Conservation (phyloP, 2,888 invertebrate genomes). For the Caenorhabditis virilis region DNA sequence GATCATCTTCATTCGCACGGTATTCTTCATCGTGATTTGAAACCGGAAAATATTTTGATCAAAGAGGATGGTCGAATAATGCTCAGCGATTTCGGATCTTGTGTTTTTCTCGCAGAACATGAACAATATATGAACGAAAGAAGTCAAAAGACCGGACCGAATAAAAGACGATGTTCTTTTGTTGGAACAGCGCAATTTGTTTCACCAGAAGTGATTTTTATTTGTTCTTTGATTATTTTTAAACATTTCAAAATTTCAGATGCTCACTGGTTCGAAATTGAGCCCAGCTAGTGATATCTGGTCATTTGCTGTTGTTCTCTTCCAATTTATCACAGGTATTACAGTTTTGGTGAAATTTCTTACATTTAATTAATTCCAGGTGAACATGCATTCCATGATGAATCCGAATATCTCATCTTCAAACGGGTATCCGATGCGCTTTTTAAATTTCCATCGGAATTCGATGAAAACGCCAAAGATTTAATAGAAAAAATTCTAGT, state of each 20-base stretch:
- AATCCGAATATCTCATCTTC: conserved; percentile 91
- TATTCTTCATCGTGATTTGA: conserved; percentile 64
- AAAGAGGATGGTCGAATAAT: conserved; percentile 95
- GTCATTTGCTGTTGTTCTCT: conserved; percentile 47
- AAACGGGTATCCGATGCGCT: conserved; percentile 89
- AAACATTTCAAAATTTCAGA: conserved; percentile 20
- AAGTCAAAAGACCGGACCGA: not conserved
- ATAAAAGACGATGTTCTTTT: conserved; percentile 73
- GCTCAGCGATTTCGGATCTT: conserved; percentile 95
- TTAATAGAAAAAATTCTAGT: conserved; percentile 85
- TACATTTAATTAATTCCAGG: conserved; percentile 38
- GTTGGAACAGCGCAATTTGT: conserved; percentile 99
- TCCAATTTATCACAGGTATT: conserved; percentile 42
- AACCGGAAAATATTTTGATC: conserved; percentile 86
- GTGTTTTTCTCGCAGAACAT: conserved; percentile 71
- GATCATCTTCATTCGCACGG: conserved; percentile 56
- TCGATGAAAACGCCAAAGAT: conserved; percentile 83
- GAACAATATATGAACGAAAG: conserved; percentile 9
- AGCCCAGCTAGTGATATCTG: conserved; percentile 49
- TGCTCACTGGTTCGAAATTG: conserved; percentile 32
- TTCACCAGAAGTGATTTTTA: conserved; percentile 82
- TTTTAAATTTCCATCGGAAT: conserved; percentile 89
- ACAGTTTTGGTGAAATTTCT: too few relatives aligned
- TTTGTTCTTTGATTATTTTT: not conserved
- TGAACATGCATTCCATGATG: conserved; percentile 54